Evolutionary conservation across 2,888 invertebrate genomes (phyloP).

Genomic region (Oscheius sp.): DNA sequence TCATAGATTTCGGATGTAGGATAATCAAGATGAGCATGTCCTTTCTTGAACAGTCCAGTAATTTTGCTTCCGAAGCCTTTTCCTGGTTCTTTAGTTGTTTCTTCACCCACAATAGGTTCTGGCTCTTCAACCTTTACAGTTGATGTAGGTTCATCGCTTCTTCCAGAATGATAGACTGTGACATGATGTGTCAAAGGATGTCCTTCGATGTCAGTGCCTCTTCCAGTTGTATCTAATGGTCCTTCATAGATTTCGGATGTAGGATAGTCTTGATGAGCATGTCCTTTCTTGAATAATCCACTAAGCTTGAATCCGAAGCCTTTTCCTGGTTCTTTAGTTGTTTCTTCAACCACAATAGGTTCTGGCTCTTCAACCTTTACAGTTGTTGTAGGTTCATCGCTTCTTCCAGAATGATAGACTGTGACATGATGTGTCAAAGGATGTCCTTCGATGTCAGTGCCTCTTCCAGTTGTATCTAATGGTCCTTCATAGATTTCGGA

Average conservation of each 20-base stretch:
- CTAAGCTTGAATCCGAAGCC: conserved; percentile 37
- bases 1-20: conserved; percentile 34
- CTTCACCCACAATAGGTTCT: neutral
- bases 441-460: conserved; percentile 39
- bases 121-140: neutral
- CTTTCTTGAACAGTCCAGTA: conserved; percentile 24
- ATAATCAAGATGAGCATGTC: conserved; percentile 40
- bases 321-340: too few species aligned
- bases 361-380: conserved; percentile 1
- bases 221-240: conserved; percentile 38
- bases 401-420: neutral
- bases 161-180: conserved; percentile 25
- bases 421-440: conserved; percentile 32
- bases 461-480: conserved; percentile 28
- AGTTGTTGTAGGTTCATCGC: conserved; percentile 22
- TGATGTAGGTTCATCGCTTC: neutral
- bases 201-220: conserved; percentile 36
- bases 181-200: conserved; percentile 37
- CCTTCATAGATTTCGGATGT: conserved; percentile 35
- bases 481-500: conserved; percentile 41
- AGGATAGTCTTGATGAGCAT: conserved; percentile 43
- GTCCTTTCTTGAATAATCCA: conserved; percentile 14
- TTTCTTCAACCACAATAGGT: conserved; percentile 36
- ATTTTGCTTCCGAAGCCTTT: conserved; percentile 41
- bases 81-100: neutral